Percentiles rank a stretch among this genome's conserved stretches.
Conservation (phyloP, 2,797 vertebrate genomes). For the Catamblyrhynchus diadema region DNA sequence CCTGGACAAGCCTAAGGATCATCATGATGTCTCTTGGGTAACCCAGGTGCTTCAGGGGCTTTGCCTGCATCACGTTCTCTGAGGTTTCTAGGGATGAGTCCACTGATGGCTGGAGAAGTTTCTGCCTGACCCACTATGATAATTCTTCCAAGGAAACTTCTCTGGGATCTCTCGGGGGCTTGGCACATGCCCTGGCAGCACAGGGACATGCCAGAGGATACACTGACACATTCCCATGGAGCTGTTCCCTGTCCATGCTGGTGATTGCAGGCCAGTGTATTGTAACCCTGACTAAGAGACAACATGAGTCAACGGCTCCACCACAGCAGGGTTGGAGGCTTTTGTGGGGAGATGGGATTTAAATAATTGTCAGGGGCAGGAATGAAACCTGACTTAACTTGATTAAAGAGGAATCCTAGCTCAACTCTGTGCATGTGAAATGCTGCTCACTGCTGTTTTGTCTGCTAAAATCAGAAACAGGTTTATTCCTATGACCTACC, state of each 20-base stretch:
- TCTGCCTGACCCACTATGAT: accelerated
- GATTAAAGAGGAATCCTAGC: background rate
- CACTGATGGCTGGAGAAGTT: background rate
- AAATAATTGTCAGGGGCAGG: slow-evolving; percentile 3
- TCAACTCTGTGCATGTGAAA: background rate
- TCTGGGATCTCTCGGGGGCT: background rate
- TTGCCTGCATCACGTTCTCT: accelerated
- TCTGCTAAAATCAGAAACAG: background rate
- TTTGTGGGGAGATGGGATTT: background rate
- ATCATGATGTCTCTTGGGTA: background rate
- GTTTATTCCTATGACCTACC: slow-evolving; percentile 9
- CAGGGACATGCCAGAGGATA: background rate
- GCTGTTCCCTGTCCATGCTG: accelerated
- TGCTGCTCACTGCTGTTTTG: background rate
- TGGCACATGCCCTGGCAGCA: accelerated
- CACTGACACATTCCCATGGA: background rate
- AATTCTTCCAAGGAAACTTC: background rate
- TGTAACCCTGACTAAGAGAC: background rate
- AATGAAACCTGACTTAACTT: background rate
- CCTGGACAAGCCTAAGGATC: background rate
- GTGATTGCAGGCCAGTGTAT: background rate
- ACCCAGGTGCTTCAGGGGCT: background rate
- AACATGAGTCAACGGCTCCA: background rate
- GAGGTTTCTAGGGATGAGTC: background rate
- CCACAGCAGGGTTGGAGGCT: background rate